These are phyloP conservation scores for Nanorana parkeri DNA, from an alignment of 2,113 vertebrate species.

Conservation along the genomic window DNA sequence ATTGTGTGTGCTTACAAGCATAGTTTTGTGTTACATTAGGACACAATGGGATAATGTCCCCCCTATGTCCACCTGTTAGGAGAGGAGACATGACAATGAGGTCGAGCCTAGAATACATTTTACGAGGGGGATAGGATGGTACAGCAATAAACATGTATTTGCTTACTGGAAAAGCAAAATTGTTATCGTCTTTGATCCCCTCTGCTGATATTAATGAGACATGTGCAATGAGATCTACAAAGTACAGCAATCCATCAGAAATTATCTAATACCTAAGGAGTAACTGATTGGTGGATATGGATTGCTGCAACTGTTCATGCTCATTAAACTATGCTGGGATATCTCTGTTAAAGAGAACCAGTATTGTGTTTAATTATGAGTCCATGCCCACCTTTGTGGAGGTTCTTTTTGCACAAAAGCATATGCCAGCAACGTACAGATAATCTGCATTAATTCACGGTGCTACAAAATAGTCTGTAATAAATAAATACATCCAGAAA, in stretches of 20 bases:
- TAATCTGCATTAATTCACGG: too few species aligned
- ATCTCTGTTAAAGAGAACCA: background rate
- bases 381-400: too few species aligned
- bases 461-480: too few species aligned
- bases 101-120: constrained; percentile 23
- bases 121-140: constrained; percentile 7
- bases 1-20: background rate
- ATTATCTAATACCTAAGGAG: background rate
- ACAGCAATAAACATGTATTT: constrained; percentile 13
- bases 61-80: constrained; percentile 26
- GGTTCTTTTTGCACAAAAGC: too few species aligned
- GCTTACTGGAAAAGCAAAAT: background rate
- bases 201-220: background rate
- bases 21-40: constrained; percentile 22
- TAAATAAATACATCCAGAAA: too few species aligned
- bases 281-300: background rate
- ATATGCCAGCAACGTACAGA: too few species aligned
- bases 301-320: background rate
- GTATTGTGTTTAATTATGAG: background rate
- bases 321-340: background rate
- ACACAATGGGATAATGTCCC: constrained; percentile 5
- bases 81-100: constrained; percentile 27
- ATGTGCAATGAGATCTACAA: background rate
- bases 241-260: background rate
- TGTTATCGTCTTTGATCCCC: background rate